Percentiles rank a stretch among this genome's conserved stretches.
phyloP scores from a whole-genome alignment of 2,797 vertebrate genomes.

The Scleropages formosus region DNA sequence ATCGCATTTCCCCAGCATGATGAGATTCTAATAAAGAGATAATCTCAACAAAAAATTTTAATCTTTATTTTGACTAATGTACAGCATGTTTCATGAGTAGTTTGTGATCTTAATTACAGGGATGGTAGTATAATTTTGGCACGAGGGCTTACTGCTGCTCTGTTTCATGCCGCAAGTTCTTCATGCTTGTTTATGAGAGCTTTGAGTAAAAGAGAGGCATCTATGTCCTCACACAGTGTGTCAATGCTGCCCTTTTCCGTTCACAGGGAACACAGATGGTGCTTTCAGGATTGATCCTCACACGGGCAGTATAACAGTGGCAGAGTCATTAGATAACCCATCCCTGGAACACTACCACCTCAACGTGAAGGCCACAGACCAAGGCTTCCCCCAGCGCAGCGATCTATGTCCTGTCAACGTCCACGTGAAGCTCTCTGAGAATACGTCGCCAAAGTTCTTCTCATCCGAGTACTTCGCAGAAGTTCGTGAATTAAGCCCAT shows the following conservation, averaged over 20 bases:
- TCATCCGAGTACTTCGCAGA: constrained; percentile 82
- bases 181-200: too few species aligned
- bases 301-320: constrained; percentile 79
- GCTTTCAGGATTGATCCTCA: constrained; percentile 76
- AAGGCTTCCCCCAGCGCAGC: constrained; percentile 80
- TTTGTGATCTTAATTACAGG: too few species aligned
- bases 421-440: constrained; percentile 72
- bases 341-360: constrained; percentile 75
- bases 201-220: too few species aligned
- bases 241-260: constrained; percentile 21
- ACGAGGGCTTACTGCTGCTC: too few species aligned
- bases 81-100: too few species aligned
- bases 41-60: too few species aligned
- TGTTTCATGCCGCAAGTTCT: too few species aligned
- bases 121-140: too few species aligned
- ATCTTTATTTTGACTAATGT: too few species aligned
- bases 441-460: constrained; percentile 80
- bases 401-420: constrained; percentile 79
- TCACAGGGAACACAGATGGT: constrained; percentile 80
- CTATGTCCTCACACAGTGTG: not conserved
- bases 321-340: constrained; percentile 67
- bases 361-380: constrained; percentile 84
- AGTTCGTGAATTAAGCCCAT: constrained; percentile 77
- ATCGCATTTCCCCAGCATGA: too few species aligned
- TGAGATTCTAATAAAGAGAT: too few species aligned